phyloP scores from a whole-genome alignment of 2,888 invertebrate species.

The Microplitis manilae region DNA sequence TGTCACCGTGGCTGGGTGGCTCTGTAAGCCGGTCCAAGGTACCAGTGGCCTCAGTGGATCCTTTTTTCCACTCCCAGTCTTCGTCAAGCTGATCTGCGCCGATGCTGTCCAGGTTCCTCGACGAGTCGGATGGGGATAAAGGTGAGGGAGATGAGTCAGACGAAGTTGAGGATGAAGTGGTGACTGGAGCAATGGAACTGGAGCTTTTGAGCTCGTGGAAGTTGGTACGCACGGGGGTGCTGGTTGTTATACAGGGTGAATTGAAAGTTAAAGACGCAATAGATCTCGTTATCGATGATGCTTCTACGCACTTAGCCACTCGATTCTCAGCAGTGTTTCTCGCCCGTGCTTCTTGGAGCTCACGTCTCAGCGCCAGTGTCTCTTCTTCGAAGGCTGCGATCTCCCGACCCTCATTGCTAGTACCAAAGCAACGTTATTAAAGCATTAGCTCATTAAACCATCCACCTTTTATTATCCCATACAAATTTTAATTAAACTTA shows the following conservation, averaged over 20 bases:
- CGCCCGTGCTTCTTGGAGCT: constrained; percentile 68
- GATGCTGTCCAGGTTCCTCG: constrained; percentile 47
- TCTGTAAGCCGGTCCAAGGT: not conserved
- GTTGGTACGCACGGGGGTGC: constrained; percentile 68
- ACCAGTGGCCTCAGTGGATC: constrained; percentile 1
- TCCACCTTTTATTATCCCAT: constrained; percentile 1
- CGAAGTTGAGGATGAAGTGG: constrained; percentile 39
- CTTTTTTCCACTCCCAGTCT: constrained; percentile 45
- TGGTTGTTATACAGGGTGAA: constrained; percentile 63
- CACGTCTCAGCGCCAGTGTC: constrained; percentile 66
- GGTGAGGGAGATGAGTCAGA: constrained; percentile 39
- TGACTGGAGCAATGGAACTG: constrained; percentile 31
- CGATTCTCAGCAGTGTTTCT: constrained; percentile 63
- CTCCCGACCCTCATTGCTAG: constrained; percentile 65
- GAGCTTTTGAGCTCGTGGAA: constrained; percentile 34
- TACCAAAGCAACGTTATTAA: constrained; percentile 41
- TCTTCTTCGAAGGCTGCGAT: constrained; percentile 70
- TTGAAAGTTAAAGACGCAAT: constrained; percentile 61
- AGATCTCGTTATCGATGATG: constrained; percentile 49
- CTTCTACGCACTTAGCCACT: constrained; percentile 69
- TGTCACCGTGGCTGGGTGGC: not conserved
- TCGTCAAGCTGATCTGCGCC: constrained; percentile 42
- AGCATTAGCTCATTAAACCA: constrained; percentile 17
- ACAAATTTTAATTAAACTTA: not conserved
- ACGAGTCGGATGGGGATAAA: constrained; percentile 49